A percentile compares a stretch with the other conserved stretches of the same genome.
Conservation (phyloP, 1,140 invertebrate species). For the Drosophila azteca region DNA sequence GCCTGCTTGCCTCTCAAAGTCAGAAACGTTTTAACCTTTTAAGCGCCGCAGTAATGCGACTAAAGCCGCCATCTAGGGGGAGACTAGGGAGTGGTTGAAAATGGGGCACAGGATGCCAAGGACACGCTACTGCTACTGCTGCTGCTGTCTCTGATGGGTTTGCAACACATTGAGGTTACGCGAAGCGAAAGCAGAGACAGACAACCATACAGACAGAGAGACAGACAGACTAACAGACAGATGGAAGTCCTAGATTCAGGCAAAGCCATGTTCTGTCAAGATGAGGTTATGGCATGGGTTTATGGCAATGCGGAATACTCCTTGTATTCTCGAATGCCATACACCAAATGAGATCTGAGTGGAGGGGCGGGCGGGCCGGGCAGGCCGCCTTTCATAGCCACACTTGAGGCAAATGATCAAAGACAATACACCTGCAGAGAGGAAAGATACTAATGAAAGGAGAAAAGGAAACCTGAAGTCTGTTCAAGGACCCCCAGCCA, state of each 20-base stretch:
- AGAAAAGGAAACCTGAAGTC: not conserved
- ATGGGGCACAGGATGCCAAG: constrained; percentile 54
- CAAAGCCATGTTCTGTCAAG: constrained; percentile 56
- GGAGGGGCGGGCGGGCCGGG: not conserved
- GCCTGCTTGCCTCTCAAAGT: constrained; percentile 53
- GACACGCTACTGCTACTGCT: constrained; percentile 41
- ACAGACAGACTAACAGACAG: constrained; percentile 48
- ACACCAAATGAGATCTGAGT: constrained; percentile 11
- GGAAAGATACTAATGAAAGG: not conserved
- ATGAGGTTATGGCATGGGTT: constrained; percentile 42
- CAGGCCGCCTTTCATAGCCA: constrained; percentile 38
- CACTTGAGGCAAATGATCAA: constrained; percentile 32
- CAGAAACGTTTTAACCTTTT: constrained; percentile 79
- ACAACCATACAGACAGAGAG: constrained; percentile 48
- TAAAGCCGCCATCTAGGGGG: constrained; percentile 56
- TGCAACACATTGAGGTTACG: constrained; percentile 76
- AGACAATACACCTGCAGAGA: constrained; percentile 16
- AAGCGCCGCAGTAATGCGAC: constrained; percentile 75
- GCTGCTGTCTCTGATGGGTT: constrained; percentile 61
- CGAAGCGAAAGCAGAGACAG: constrained; percentile 58
- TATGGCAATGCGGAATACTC: constrained; percentile 26
- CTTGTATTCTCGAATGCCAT: constrained; percentile 29
- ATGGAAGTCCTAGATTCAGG: constrained; percentile 48
- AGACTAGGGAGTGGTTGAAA: not conserved
- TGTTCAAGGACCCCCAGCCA: not conserved